Percentiles rank a stretch among this genome's conserved stretches.
These are phyloP conservation scores for Linhomoeus sp. DNA, from an alignment of 2,888 invertebrate genomes.

Conservation along the genomic window DNA sequence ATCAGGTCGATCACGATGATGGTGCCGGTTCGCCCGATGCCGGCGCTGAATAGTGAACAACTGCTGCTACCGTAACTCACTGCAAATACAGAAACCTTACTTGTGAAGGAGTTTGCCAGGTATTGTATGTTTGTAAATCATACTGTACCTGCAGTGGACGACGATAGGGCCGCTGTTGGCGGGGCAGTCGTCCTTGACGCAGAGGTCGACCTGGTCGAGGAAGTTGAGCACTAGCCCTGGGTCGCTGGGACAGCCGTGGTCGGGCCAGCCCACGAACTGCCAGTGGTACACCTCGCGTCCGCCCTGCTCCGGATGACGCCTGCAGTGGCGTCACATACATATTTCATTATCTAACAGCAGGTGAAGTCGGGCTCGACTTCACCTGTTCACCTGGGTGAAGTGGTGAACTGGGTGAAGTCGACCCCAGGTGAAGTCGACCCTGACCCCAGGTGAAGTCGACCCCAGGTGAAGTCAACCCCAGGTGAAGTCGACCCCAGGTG, in stretches of 20 bases:
- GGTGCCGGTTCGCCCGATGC: constrained; percentile 92
- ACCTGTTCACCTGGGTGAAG: too few relatives aligned
- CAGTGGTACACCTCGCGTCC: constrained; percentile 57
- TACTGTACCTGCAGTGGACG: constrained; percentile 8
- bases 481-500: too few relatives aligned
- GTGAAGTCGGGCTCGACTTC: too few relatives aligned
- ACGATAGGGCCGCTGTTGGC: constrained; percentile 25
- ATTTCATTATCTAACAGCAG: too few relatives aligned
- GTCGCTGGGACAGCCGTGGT: constrained; percentile 77
- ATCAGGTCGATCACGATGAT: constrained; percentile 98
- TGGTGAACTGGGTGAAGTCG: too few relatives aligned
- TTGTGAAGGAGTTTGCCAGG: background rate
- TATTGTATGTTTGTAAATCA: too few relatives aligned
- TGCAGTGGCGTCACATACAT: too few relatives aligned
- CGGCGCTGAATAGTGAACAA: constrained; percentile 49
- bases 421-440: too few relatives aligned
- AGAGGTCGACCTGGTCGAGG: constrained; percentile 39
- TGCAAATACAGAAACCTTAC: background rate
- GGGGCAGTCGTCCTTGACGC: constrained; percentile 5
- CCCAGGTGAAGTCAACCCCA: too few relatives aligned
- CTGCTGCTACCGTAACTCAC: background rate
- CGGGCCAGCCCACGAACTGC: constrained; percentile 76
- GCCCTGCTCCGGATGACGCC: background rate
- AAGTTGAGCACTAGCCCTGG: constrained; percentile 78
- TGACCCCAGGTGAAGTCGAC: too few relatives aligned